phyloP scores from a whole-genome alignment of 2,888 invertebrate genomes.

The Cremastinae sp. region DNA sequence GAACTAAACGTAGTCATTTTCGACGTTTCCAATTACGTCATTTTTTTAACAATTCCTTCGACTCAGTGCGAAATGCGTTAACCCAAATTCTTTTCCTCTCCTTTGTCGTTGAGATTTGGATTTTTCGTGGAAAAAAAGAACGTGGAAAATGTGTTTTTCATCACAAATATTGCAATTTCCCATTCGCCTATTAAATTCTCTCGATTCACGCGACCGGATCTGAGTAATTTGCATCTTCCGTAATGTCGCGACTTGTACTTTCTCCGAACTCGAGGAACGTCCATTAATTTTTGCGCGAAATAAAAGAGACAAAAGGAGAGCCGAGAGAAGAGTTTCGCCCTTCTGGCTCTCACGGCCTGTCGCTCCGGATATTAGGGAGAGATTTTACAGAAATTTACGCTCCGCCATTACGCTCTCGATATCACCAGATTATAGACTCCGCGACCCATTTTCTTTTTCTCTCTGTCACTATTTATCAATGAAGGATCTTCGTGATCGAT shows the following conservation, averaged over 20 bases:
- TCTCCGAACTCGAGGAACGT: slow-evolving; percentile 46
- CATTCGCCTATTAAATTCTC: slow-evolving; percentile 38
- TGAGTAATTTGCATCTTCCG: slow-evolving; percentile 62
- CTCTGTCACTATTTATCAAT: neutral
- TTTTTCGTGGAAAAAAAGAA: slow-evolving; percentile 1
- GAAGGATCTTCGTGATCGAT: slow-evolving; percentile 46
- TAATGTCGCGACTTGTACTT: slow-evolving; percentile 52
- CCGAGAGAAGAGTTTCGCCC: slow-evolving; percentile 1
- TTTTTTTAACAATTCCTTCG: neutral
- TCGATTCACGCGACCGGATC: slow-evolving; percentile 59
- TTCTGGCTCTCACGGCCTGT: neutral
- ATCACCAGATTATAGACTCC: slow-evolving; percentile 56
- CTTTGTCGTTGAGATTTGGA: slow-evolving; percentile 10
- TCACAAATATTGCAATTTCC: slow-evolving; percentile 55
- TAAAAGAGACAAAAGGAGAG: neutral
- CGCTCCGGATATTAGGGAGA: slow-evolving; percentile 9
- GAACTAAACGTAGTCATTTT: slow-evolving; percentile 21
- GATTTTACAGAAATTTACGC: slow-evolving; percentile 38
- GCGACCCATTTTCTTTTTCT: slow-evolving; percentile 54
- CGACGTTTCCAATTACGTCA: slow-evolving; percentile 7
- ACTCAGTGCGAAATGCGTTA: neutral
- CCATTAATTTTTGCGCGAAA: neutral
- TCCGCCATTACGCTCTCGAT: slow-evolving; percentile 52
- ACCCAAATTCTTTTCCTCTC: neutral
- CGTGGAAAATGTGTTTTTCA: neutral